Percentiles rank a stretch among this genome's conserved stretches.
Evolutionary conservation across 2,797 vertebrate species (phyloP).

Genomic region (Hyperoplus immaculatus): DNA sequence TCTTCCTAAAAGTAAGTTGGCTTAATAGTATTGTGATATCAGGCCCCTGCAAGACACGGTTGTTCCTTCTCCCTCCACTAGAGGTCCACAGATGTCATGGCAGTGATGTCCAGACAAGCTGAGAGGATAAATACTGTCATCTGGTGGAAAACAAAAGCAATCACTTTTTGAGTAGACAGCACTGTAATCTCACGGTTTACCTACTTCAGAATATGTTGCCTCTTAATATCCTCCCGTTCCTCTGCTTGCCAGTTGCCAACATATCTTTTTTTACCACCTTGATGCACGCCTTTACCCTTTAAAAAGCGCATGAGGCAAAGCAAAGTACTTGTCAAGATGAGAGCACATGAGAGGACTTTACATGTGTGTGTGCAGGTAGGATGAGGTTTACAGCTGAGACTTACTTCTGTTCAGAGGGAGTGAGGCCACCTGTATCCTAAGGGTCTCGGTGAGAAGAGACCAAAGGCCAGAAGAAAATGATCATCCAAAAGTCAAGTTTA

Average conservation of each 20-base stretch:
- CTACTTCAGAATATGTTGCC: neutral
- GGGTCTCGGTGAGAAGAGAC: neutral
- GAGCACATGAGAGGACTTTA: constrained; percentile 16
- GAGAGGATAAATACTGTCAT: constrained; percentile 82
- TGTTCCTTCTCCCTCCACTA: constrained; percentile 63
- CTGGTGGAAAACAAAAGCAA: constrained; percentile 80
- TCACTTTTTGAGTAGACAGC: constrained; percentile 50
- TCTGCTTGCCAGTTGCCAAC: no score
- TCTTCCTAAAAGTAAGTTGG: neutral
- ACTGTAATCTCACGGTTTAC: constrained; percentile 10
- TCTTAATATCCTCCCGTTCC: neutral
- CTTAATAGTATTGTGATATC: constrained; percentile 11
- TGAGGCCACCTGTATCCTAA: neutral
- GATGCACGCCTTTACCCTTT: no score
- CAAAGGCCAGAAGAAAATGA: neutral
- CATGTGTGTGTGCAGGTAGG: constrained; percentile 39
- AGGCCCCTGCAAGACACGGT: constrained; percentile 18
- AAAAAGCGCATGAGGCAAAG: constrained; percentile 12
- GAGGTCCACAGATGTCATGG: constrained; percentile 68
- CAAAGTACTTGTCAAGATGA: constrained; percentile 17
- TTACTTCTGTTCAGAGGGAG: constrained; percentile 15
- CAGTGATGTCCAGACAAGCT: constrained; percentile 63
- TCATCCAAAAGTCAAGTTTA: neutral
- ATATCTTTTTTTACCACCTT: no score
- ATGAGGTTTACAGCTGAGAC: constrained; percentile 24